Base-by-base conservation (phyloP, 2,797 vertebrate genomes). In the Enteromius treurensis region DNA sequence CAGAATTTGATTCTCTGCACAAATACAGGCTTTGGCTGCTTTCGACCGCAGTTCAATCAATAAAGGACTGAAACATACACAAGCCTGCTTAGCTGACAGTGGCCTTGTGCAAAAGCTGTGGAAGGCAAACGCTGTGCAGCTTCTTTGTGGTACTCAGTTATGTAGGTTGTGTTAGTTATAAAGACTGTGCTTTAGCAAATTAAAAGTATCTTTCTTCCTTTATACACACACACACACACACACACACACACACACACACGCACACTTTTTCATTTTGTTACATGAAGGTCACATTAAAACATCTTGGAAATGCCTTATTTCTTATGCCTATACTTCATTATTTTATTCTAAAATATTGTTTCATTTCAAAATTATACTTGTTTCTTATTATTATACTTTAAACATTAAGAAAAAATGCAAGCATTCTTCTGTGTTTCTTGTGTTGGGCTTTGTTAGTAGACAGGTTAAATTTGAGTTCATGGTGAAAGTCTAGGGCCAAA, bases 1-100 rank as follows among this genome's bases (percentile, higher is more conserved):
- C 69, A 81, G 75, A 77, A 78, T 78, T 69, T 65, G 67, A 85
- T 64, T 82, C 74, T 65, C 74, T 73, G 55, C 60, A 62, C 74
- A 42, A 82, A 71, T 74, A 53, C 67, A 53, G 34, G 67, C 67
- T 78, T 77, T 78, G 45, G 45, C 37, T n/a, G n/a, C 74, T 53
- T 85, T 85, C 15, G 5, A 69, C 51, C 78, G 60, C 78, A 3
- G 42, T 78, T 23, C 45, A 19, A 82, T 85, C 84, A 60, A 78
- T 78, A 55, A 55, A 11, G 32, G 32, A 76, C 55, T 73, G 47
- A 81, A 60, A 55, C 78, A 23, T 40, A 75, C 42, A 64, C 40
- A 78, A 45, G 68, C 79, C 29, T 23, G 47, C 49, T 21, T 42
- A 75, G 79, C 68, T 21, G 68, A 80, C 73, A 26, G 45, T 75